Base-by-base conservation (phyloP, 1,140 invertebrate genomes). In the Himalopsyche phryganea region DNA sequence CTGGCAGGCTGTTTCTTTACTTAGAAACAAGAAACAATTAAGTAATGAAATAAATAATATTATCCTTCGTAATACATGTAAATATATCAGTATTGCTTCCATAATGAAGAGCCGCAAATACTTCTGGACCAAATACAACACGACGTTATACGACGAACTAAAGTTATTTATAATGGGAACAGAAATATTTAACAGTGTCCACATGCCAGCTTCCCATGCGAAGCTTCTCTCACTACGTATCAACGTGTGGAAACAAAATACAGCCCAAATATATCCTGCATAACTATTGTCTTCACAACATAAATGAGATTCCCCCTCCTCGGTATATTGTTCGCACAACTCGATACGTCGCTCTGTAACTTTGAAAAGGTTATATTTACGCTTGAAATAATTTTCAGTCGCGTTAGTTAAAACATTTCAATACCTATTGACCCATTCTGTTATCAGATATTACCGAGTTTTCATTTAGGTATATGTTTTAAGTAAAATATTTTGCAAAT, bases 241-340 rank as follows among this genome's bases (percentile, higher is more conserved):
- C 42, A 19, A 15, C 50, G 13, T 36, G 50, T 50, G 15, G 60
- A 53, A 61, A 57, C 60, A 48, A 57, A 61, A 56, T 47, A 38
- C 41, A n/a, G 35, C 18, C 35, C 19, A 40, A 58, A 62, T 61
- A 61, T 61, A 58, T 58, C 46, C 50, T 40, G 51, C 53, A 61
- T 61, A 61, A 58, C 50, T 58, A 58, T 62, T 62, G 60, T 62
- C 60, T 58, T 54, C 60, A 50, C 55, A 46, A 35, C 55, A 58
- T 51, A 62, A 61, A 61, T 58, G 60, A 58, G 60, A 61, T 61
- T 58, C 60, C 46, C 48, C 50, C 59, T 52, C 36, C 28, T 40
- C 5, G 10, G 42, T 45, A 17, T 60, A 59, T 60, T 60, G 56
- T 59, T 56, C 47, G 38, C 42, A 40, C 20, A 55, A 59, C 46